phyloP scores from a whole-genome alignment of 2,113 vertebrate genomes.

The Dipodomys spectabilis region DNA sequence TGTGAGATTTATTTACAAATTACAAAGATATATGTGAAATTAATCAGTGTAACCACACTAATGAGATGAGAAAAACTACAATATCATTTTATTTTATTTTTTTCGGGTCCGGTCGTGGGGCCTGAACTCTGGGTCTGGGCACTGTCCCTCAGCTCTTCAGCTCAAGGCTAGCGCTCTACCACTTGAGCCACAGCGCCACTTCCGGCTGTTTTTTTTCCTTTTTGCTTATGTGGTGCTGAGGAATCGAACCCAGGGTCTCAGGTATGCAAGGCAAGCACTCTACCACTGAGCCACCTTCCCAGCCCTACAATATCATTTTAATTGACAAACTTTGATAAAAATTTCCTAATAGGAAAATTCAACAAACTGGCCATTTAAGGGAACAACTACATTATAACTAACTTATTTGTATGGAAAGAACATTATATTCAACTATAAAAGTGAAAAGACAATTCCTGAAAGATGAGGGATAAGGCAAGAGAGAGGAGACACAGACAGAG shows the following conservation, averaged over 20 bases:
- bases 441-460: not conserved
- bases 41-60: not conserved
- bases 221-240: no score
- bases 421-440: not conserved
- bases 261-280: no score
- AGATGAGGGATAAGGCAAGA: no score
- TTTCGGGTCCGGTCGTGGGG: no score
- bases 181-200: no score
- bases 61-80: not conserved
- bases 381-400: not conserved
- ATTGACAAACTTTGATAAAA: not conserved
- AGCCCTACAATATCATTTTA: not conserved
- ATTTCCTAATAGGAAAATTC: not conserved
- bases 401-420: no score
- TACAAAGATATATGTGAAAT: not conserved
- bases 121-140: no score
- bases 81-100: not conserved
- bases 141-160: no score
- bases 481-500: not conserved
- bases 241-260: no score
- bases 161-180: no score
- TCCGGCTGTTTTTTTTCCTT: no score
- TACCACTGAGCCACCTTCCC: no score
- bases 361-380: not conserved
- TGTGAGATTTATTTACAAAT: not conserved